These are phyloP conservation scores for Aphelocoma californica DNA, from an alignment of 2,797 vertebrate genomes.

Conservation along the genomic window DNA sequence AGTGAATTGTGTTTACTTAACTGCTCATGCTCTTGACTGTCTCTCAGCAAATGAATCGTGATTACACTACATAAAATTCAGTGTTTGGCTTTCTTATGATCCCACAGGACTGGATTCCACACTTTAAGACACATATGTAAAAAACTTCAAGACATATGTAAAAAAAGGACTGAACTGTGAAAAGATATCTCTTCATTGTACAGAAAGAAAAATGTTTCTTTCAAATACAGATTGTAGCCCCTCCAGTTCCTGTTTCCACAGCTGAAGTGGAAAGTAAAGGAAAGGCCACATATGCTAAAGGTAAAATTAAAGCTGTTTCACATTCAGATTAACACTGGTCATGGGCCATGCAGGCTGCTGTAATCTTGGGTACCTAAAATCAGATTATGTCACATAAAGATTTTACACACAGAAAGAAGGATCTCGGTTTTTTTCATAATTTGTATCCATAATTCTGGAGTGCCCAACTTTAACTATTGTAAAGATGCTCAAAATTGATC, in stretches of 20 bases:
- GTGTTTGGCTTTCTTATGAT: neutral
- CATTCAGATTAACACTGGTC: neutral
- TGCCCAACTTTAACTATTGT: neutral
- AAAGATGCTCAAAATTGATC: neutral
- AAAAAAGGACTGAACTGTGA: neutral
- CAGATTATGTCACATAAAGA: neutral
- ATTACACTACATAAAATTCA: neutral
- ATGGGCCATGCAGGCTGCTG: neutral
- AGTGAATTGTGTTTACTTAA: slow-evolving; percentile 40
- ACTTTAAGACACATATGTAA: neutral
- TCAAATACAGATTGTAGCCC: neutral
- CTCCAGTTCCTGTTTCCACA: neutral
- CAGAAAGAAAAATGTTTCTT: neutral
- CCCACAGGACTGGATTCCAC: neutral
- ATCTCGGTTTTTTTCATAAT: neutral
- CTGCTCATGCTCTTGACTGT: neutral
- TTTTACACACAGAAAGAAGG: neutral
- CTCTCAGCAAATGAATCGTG: neutral
- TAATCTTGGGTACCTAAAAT: neutral
- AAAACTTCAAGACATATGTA: neutral
- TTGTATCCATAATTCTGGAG: neutral
- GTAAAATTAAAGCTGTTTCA: neutral
- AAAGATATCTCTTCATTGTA: neutral
- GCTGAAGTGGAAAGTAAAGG: neutral
- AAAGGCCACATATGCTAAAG: neutral